A percentile compares a stretch with the other conserved stretches of the same genome.
phyloP scores from a whole-genome alignment of 1,140 invertebrate genomes.

The Aphidius gifuensis region DNA sequence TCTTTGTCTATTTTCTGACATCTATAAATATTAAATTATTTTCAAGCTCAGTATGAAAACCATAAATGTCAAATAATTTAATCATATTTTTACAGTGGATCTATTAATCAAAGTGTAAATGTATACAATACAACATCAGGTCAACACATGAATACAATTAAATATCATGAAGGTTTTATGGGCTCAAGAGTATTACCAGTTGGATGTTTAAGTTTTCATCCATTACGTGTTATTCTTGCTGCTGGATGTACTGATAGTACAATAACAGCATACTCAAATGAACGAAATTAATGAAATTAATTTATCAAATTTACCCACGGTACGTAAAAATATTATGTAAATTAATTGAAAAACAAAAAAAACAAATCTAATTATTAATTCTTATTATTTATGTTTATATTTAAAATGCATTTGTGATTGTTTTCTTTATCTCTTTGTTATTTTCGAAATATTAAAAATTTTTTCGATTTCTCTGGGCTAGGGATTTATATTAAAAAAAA shows the following conservation, averaged over 20 bases:
- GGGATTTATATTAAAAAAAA: no score
- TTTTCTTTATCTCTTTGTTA: no score
- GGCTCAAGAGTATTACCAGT: slow-evolving; percentile 80
- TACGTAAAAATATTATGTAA: slow-evolving; percentile 17
- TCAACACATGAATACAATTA: slow-evolving; percentile 68
- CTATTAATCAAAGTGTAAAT: slow-evolving; percentile 76
- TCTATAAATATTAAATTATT: no score
- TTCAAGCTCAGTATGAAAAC: background rate
- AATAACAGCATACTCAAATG: slow-evolving; percentile 72
- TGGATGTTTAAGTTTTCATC: slow-evolving; percentile 83
- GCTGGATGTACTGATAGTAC: slow-evolving; percentile 76
- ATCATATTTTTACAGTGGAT: slow-evolving; percentile 65
- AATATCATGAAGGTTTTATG: slow-evolving; percentile 89
- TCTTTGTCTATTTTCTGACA: no score
- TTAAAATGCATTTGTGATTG: no score
- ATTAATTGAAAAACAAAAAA: slow-evolving; percentile 8
- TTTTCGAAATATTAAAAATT: no score
- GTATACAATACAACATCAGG: slow-evolving; percentile 75
- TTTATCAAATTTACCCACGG: slow-evolving; percentile 42
- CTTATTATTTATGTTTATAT: background rate
- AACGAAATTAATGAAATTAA: slow-evolving; percentile 66
- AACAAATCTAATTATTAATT: slow-evolving; percentile 3
- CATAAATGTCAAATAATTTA: slow-evolving; percentile 5
- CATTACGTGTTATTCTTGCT: slow-evolving; percentile 71
- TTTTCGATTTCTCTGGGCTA: no score